A percentile compares a stretch with the other conserved stretches of the same genome.
These are phyloP conservation scores for Chironomus tentans DNA, from an alignment of 2,888 invertebrate genomes.

Conservation along the genomic window DNA sequence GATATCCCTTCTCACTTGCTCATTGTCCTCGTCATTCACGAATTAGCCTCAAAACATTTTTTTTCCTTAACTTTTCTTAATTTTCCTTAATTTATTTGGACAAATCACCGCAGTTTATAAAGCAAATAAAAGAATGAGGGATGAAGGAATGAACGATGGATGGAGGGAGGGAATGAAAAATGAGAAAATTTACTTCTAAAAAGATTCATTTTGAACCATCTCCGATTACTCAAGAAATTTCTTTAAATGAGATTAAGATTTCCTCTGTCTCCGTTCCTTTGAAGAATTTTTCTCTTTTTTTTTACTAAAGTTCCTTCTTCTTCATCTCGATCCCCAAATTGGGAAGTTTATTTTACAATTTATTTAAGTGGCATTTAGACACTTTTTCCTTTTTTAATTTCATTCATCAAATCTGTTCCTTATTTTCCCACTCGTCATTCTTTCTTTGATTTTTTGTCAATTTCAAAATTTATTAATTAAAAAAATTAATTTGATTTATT, in stretches of 20 bases:
- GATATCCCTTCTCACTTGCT: neutral
- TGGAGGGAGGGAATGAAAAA: conserved; percentile 7
- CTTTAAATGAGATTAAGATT: conserved; percentile 13
- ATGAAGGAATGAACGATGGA: neutral
- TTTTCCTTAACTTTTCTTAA: neutral
- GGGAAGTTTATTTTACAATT: conserved; percentile 22
- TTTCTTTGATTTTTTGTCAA: too few relatives aligned
- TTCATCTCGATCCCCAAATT: neutral
- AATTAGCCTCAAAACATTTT: conserved; percentile 21
- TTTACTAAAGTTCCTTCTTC: neutral
- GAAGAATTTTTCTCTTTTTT: too few relatives aligned
- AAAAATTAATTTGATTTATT: neutral
- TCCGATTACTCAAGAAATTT: conserved; percentile 6
- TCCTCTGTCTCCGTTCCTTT: neutral
- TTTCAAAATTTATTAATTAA: too few relatives aligned
- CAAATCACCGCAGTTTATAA: neutral
- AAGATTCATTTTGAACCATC: neutral
- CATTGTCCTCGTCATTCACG: neutral
- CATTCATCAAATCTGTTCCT: neutral
- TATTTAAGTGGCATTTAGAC: conserved; percentile 21
- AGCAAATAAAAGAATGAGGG: neutral
- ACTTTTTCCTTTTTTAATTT: neutral
- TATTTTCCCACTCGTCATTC: too few relatives aligned
- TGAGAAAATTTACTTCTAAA: neutral
- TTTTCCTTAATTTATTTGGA: conserved; percentile 21